Conservation (phyloP, 2,888 invertebrate species). For the Eupithecia abbreviata region DNA sequence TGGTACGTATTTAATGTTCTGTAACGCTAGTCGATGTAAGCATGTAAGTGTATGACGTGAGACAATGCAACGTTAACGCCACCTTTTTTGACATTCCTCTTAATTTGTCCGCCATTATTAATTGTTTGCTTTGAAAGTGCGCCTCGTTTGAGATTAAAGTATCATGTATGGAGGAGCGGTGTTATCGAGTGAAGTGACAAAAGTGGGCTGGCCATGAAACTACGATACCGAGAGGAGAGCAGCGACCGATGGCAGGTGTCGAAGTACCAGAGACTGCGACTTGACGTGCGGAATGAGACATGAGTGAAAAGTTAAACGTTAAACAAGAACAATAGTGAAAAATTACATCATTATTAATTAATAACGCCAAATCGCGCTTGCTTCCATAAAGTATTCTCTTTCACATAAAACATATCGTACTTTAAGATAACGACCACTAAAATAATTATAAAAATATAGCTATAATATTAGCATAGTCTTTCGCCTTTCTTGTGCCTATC, state of each 20-base stretch:
- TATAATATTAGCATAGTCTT: conserved; percentile 64
- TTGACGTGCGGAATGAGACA: conserved; percentile 80
- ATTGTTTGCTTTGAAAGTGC: conserved; percentile 48
- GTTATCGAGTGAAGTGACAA: conserved; percentile 74
- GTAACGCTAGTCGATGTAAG: conserved; percentile 58
- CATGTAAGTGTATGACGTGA: conserved; percentile 66
- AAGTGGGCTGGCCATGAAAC: conserved; percentile 82
- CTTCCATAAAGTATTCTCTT: conserved; percentile 78
- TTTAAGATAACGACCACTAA: conserved; percentile 70
- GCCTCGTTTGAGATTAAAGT: conserved; percentile 43
- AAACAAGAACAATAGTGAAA: conserved; percentile 43
- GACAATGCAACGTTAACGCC: conserved; percentile 72
- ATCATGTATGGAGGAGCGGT: conserved; percentile 69
- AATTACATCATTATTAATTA: conserved; percentile 51
- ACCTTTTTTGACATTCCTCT: conserved; percentile 48
- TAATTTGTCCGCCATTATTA: conserved; percentile 51
- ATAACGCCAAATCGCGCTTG: conserved; percentile 81
- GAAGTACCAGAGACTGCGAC: conserved; percentile 80
- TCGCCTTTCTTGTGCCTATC: conserved; percentile 82
- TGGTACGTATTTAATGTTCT: conserved; percentile 52
- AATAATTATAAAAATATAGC: conserved; percentile 60
- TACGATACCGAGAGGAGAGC: conserved; percentile 66
- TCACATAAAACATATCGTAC: conserved; percentile 76
- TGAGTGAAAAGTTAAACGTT: conserved; percentile 62
- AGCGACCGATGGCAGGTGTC: conserved; percentile 79